Conservation (phyloP, 2,113 vertebrate species). For the Pluvialis apricaria region DNA sequence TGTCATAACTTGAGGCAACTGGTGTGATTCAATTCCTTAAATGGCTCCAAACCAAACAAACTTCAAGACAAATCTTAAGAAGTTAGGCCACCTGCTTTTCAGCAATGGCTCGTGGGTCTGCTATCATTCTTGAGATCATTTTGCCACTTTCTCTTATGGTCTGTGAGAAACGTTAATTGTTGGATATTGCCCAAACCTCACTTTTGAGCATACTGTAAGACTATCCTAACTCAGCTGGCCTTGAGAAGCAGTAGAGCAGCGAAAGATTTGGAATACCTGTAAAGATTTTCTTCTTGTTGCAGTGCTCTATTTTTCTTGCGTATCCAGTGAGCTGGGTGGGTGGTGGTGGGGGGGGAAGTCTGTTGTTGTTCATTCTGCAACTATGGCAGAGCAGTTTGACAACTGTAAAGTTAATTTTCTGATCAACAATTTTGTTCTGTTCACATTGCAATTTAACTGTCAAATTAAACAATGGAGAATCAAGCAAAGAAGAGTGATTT, state of each 20-base stretch:
- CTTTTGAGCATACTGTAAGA: not conserved
- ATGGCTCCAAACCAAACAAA: not conserved
- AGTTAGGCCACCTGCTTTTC: not conserved
- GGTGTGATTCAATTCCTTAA: not conserved
- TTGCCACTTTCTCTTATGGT: not conserved
- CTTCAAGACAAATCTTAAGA: not conserved
- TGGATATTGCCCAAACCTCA: not conserved
- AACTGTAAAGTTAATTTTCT: not conserved
- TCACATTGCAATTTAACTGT: conserved; percentile 9
- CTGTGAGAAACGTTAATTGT: not conserved
- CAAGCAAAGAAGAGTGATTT: not conserved
- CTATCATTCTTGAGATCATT: not conserved
- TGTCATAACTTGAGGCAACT: not conserved
- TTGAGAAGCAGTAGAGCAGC: not conserved
- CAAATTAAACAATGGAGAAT: not conserved
- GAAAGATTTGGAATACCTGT: not conserved
- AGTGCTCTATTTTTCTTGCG: not conserved
- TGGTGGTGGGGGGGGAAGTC: no score
- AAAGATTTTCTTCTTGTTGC: not conserved
- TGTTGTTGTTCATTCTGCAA: not conserved
- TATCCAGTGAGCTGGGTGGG: not conserved
- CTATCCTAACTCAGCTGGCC: not conserved
- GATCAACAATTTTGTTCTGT: not conserved
- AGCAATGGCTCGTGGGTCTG: not conserved
- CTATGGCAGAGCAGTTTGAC: not conserved